Evolutionary conservation across 2,797 vertebrate genomes (phyloP), one percentile per base, ranked within the genome.

Genomic region (Hippoglossus hippoglossus): DNA sequence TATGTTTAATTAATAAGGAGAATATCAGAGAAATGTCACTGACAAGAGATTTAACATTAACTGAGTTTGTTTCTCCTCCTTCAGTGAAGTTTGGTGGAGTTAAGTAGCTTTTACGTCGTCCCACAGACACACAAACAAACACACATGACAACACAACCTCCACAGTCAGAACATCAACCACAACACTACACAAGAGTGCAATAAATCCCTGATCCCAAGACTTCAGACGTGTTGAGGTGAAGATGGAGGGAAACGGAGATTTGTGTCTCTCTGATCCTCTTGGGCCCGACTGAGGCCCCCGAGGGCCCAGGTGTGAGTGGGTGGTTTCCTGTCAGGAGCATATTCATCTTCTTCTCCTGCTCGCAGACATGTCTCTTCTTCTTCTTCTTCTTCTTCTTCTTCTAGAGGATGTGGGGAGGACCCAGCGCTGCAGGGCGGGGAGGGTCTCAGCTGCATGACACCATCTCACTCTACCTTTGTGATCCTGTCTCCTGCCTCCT

Each of bases 381-480:
- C 26, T 56, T 51, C 15, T 55, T 51, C 36, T 26, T 5, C 9
- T 18, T 26, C 16, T 5, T 5, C 31, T 9, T 55, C 13, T 31
- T 3, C 6, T 65, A 71, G 52, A 68, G 49, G 44, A 78, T 36
- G 53, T 84, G 85, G 81, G 73, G 22, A 15, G 36, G 28, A 31
- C 59, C 75, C 79, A 86, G 73, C 54, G 1, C 54, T 50, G 50
- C 56, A 66, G 73, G 83, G 65, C 47, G 47, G 68, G 71, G 80
- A 72, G 75, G 60, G 62, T 80, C 72, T 50, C 34, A 63, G 58
- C 49, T 55, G 39, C 70, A 79, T 87, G 81, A 87, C 85, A 81
- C 87, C 81, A 89, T 75, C 75, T 73, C 58, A 65, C 77, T 67
- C 52, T 73, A 76, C 55, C 71, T 69, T 72, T 69, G 67, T 67